Base-by-base conservation (phyloP, 2,797 vertebrate genomes). In the Phoxinus dragarum region DNA sequence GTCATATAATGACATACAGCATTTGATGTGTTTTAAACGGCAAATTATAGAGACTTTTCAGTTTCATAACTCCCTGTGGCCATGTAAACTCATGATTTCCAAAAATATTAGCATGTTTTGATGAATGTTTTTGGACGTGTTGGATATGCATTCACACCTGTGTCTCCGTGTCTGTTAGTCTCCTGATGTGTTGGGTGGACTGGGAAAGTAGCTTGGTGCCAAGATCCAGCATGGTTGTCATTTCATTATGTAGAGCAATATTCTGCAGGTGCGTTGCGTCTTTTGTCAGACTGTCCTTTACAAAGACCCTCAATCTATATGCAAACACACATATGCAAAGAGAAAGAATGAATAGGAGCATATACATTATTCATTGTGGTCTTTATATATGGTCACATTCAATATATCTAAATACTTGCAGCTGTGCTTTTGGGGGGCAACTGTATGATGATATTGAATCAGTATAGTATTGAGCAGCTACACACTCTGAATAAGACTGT, bases 201-300 rank as follows among this genome's bases (percentile, higher is more conserved):
- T 97, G 95, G 44, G 94, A 96, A 81, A 96, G 91, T 66, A 97
- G 92, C 77, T 93, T 96, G 87, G 95, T 96, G 88, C 96, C 95
- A 89, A 97, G 96, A 88, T 97, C 95, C 0, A 96, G 90, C 94
- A 97, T 97, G 80, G 95, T 95, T 82, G 95, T 95, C 0, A 96
- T 96, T 86, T 96, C 95, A 76, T 96, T 96, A 90, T 96, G 96
- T 74, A 96, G 95, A 10, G 94, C 94, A 34, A 93, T 95, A 88
- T 96, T 95, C 89, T 95, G 95, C 88, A 96, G 92, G 90, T 96
- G 95, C n/a, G 92, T 94, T 94, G 96, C 95, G 90, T 96, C 95
- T 0, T 93, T 94, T 91, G 96, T 96, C 94, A 96, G 95, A 86
- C 94, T 96, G 91, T 96, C 95, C 91, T 95, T 95, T 88, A 96